A percentile compares a stretch with the other conserved stretches of the same genome.
These are phyloP conservation scores for Eudyptes chrysolophus DNA, from an alignment of 2,113 vertebrate species.

Conservation along the genomic window DNA sequence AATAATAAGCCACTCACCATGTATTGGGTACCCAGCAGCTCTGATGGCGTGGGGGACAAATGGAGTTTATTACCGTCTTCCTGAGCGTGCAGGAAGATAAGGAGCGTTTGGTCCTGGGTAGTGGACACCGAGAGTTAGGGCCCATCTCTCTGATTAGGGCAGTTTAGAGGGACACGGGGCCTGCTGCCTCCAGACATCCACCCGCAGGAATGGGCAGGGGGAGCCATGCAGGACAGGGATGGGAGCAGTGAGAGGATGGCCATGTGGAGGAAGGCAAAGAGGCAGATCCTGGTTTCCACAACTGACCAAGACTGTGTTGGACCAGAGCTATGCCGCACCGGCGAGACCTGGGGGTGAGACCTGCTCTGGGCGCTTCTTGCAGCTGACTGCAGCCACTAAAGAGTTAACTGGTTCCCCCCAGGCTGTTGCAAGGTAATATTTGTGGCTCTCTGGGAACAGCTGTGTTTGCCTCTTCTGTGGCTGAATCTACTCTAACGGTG, in stretches of 20 bases:
- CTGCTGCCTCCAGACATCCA: not conserved
- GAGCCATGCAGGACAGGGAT: not conserved
- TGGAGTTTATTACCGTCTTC: not conserved
- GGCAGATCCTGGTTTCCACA: not conserved
- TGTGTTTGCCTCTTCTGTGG: not conserved
- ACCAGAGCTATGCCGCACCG: not conserved
- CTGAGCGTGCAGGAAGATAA: not conserved
- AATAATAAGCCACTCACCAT: rapidly evolving
- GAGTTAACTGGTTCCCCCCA: not conserved
- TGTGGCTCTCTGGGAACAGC: not conserved
- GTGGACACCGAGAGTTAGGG: not conserved
- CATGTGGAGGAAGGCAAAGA: not conserved
- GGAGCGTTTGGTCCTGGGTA: not conserved
- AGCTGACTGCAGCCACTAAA: not conserved
- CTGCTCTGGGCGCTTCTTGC: not conserved
- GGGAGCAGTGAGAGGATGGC: not conserved
- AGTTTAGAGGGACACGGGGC: rapidly evolving
- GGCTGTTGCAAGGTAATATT: not conserved
- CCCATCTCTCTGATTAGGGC: not conserved
- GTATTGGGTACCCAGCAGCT: not conserved
- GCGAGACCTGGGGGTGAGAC: not conserved
- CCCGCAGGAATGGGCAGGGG: not conserved
- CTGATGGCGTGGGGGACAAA: not conserved
- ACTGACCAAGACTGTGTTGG: not conserved
- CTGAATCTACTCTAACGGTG: not conserved